Evolutionary conservation across 2,113 vertebrate genomes (phyloP).

Genomic region (Nesoenas mayeri): DNA sequence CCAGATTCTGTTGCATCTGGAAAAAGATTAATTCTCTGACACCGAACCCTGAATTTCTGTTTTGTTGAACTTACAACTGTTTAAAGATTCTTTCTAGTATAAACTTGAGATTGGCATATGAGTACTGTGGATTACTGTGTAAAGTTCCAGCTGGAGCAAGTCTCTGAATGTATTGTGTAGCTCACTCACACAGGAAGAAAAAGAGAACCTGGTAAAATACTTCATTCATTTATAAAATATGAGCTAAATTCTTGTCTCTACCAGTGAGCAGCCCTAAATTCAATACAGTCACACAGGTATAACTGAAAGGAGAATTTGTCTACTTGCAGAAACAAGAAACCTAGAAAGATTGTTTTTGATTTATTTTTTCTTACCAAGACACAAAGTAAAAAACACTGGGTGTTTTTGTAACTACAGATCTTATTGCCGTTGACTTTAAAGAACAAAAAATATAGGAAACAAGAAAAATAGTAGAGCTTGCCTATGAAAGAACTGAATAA

Average conservation of each 20-base stretch:
- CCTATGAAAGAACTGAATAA: background rate
- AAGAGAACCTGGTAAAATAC: constrained; percentile 44
- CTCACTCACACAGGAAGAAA: constrained; percentile 34
- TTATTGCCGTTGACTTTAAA: background rate
- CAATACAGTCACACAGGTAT: background rate
- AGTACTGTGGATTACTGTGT: constrained; percentile 31
- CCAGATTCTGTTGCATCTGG: background rate
- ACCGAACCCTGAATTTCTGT: background rate
- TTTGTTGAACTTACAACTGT: constrained; percentile 41
- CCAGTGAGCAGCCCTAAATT: background rate
- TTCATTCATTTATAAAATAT: constrained; percentile 35
- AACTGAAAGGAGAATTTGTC: background rate
- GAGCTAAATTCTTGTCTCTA: constrained; percentile 1
- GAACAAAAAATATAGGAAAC: background rate
- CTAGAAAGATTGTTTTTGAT: background rate
- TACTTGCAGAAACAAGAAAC: background rate
- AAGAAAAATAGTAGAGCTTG: background rate
- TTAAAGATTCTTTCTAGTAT: constrained; percentile 40
- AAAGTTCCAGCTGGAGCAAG: constrained; percentile 50
- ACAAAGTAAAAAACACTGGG: background rate
- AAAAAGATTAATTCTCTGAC: constrained; percentile 52
- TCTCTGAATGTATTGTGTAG: constrained; percentile 3
- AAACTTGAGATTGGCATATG: constrained; percentile 46
- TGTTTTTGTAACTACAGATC: background rate
- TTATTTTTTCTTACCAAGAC: background rate